Evolutionary conservation across 2,113 vertebrate species (phyloP), one percentile per base, ranked within the genome.

Genomic region (Sapayoa aenigma): DNA sequence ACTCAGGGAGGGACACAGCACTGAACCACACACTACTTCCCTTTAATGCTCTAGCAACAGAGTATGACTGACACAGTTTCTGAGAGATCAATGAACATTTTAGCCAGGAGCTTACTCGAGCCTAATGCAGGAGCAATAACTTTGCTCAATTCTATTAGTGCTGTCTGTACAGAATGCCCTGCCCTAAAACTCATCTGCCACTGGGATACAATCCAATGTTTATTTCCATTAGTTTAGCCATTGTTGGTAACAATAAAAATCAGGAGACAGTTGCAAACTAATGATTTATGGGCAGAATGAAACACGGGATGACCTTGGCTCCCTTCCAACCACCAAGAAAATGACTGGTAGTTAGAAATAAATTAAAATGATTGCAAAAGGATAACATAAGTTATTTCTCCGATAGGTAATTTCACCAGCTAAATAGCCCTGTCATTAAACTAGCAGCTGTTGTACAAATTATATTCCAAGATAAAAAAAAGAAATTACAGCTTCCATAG

Each of bases 171-270:
- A 85, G 84, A 81, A 84, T 46, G 96, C 96, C 94, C 95, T 91
- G 93, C 96, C 95, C 90, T 92, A 62, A 91, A 91, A 89, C 89
- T 97, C 96, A 96, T 96, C 96, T 96, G 95, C 95, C 67, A 37
- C 56, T 91, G 89, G 97, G 96, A 96, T 28, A 69, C 78, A 89
- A 80, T 95, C 97, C 97, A 97, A 73, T 97, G 97, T 97, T 97
- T 97, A 96, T 85, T 96, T 97, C 97, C 97, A 97, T 97, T 96
- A 97, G 87, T 84, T 96, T 94, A 73, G 21, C 87, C 97, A 86
- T 91, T 97, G 97, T 97, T 98, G 95, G 95, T 94, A 97, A 97
- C 96, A 97, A 97, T 97, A 97, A 97, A 97, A 95, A 97, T 72
- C 89, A 87, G 83, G 69, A 97, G 93, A 95, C 81, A 94, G 94